Conservation (phyloP, 2,113 vertebrate species). For the Perca flavescens region DNA sequence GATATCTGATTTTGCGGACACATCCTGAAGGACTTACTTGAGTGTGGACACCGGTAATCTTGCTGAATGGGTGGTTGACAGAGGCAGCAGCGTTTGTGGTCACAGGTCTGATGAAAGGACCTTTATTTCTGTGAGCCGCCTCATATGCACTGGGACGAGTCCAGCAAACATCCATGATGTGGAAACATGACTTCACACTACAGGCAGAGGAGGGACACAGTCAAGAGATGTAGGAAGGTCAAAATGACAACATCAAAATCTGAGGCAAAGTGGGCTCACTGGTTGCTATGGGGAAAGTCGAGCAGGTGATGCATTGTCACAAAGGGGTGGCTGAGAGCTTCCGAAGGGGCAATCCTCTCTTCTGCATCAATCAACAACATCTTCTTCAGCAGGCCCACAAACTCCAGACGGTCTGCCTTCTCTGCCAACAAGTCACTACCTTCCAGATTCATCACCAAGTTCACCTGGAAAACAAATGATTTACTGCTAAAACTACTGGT, state of each 20-base stretch:
- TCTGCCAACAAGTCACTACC: slow-evolving; percentile 96
- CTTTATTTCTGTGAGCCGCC: slow-evolving; percentile 90
- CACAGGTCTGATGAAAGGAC: slow-evolving; percentile 90
- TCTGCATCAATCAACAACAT: slow-evolving; percentile 98
- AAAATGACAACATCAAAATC: slow-evolving; percentile 9
- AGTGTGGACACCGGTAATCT: slow-evolving; percentile 90
- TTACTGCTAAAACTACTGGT: background rate
- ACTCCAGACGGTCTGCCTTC: slow-evolving; percentile 96
- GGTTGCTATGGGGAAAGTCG: slow-evolving; percentile 98
- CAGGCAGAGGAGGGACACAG: background rate
- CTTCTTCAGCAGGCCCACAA: slow-evolving; percentile 97
- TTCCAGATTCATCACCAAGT: slow-evolving; percentile 98
- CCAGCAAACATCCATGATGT: slow-evolving; percentile 98
- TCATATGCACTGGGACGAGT: slow-evolving; percentile 89
- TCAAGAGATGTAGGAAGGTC: background rate
- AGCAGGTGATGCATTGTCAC: slow-evolving; percentile 98
- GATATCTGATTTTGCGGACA: too few species aligned
- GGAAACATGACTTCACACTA: slow-evolving; percentile 98
- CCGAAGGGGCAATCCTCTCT: slow-evolving; percentile 92
- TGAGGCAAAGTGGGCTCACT: slow-evolving; percentile 84
- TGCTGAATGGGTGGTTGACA: slow-evolving; percentile 90
- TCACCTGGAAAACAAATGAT: slow-evolving; percentile 87
- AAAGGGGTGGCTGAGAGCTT: slow-evolving; percentile 95
- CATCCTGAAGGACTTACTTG: slow-evolving; percentile 86
- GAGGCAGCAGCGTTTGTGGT: slow-evolving; percentile 82